Base-by-base conservation (phyloP, 2,888 invertebrate genomes). In the Sinodicranocentrus sp. region DNA sequence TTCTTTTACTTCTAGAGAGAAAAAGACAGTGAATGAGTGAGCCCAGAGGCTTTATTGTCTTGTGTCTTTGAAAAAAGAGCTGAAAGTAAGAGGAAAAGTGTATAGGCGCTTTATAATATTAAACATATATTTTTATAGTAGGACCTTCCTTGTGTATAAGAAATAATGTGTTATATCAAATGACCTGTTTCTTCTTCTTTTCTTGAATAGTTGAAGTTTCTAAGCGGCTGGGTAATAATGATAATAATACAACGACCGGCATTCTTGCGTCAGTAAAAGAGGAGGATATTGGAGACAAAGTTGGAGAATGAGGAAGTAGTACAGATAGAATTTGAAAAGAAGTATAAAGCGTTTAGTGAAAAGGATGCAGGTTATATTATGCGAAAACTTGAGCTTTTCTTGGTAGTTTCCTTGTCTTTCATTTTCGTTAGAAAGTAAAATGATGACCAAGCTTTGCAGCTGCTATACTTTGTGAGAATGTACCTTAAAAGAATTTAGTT, bases 41-140 rank as follows among this genome's bases (percentile, higher is more conserved):
- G 78, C 71, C 77, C 54, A 65, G 23, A 79, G 65, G 63, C 65
- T 76, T 79, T 79, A 72, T 72, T 72, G 78, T 78, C 61, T 59
- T 33, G 28, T 63, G 26, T 59, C 21, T 59, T 43, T 63, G 63
- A 68, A 23, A 68, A 72, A 33, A 17, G n/a, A n/a, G 52, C n/a
- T 8, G 15, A 21, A 57, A n/a, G 44, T 19, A 26, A 15, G 23
- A 26, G 26, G 19, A 28, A 54, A 25, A 17, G 19, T 17, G 28
- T 8, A 21, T 8, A 43, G 13, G 15, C 19, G 13, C 33, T 33
- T 17, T 3, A 33, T 6, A 33, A 33, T 6, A 33, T 6, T 33
- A 33, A 33, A 33, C 3, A 33, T 33, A 33, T 33, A 33, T 33
- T 6, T 10, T 33, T 33, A 10, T 3, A 10, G 3, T 33, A 33